Conservation (phyloP, 2,888 invertebrate genomes). For the Cephus pulcher region DNA sequence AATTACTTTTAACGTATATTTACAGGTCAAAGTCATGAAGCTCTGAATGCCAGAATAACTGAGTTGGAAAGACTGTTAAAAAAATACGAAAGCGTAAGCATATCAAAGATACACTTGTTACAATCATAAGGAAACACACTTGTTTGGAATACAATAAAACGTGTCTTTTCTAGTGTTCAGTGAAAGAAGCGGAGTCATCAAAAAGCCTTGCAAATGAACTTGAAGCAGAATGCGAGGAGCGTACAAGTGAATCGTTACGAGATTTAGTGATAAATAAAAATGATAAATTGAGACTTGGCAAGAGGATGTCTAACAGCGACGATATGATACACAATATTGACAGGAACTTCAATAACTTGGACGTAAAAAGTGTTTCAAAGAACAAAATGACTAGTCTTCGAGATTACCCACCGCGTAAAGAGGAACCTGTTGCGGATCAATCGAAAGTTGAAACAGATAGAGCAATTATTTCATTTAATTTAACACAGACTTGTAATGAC, state of each 20-base stretch:
- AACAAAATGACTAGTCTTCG: conserved; percentile 50
- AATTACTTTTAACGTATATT: not conserved
- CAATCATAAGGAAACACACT: not conserved
- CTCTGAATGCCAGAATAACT: conserved; percentile 51
- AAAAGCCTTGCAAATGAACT: conserved; percentile 38
- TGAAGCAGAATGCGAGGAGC: conserved; percentile 40
- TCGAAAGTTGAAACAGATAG: conserved; percentile 24
- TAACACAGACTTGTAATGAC: conserved; percentile 12
- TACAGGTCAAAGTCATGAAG: not conserved
- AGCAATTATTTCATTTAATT: conserved; percentile 10
- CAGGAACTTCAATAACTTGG: conserved; percentile 42
- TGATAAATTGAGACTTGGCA: conserved; percentile 31
- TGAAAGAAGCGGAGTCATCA: conserved; percentile 18
- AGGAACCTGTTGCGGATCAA: conserved; percentile 35
- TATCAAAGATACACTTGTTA: conserved; percentile 2
- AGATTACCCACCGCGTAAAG: conserved; percentile 59
- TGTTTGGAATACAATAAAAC: not conserved
- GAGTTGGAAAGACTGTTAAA: conserved; percentile 56
- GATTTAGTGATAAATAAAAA: conserved; percentile 39
- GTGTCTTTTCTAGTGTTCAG: not conserved
- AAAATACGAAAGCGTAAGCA: conserved; percentile 27
- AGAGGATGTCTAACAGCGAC: conserved; percentile 33
- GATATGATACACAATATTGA: conserved; percentile 38
- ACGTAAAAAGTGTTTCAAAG: conserved; percentile 36
- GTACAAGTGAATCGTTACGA: conserved; percentile 38